Evolutionary conservation across 2,888 invertebrate species (phyloP), one percentile per base, ranked within the genome.

Genomic region (Pemphredon lugubris): DNA sequence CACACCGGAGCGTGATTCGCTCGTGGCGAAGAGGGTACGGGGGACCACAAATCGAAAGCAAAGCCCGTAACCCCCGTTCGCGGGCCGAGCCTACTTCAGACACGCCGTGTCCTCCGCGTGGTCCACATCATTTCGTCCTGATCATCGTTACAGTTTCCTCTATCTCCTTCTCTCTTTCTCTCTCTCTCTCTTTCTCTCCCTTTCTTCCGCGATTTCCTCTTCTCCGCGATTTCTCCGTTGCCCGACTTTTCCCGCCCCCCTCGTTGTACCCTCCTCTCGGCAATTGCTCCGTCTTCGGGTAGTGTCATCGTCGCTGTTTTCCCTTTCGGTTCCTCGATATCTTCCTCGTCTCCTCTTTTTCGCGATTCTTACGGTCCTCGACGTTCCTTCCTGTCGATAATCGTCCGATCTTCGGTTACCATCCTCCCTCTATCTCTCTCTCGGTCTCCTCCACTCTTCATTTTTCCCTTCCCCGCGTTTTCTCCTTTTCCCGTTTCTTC

Each of bases 81-180:
- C 77, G 51, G 42, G 51, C 70, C 76, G 70, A 74, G 69, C 64
- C 69, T 61, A 73, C 71, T 71, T 79, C 84, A 84, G 83, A 85
- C 77, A 75, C 81, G 77, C 80, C 78, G 80, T 82, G 83, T 86
- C 86, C 86, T 83, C 84, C 79, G 84, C 80, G 82, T 83, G 84
- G 81, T 83, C 82, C 85, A 77, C 83, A 82, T 84, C 83, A 73
- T 75, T 70, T 72, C 71, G 66, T 73, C 65, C 73, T 47, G 50
- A 39, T 37, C 57, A 34, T 60, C 53, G 37, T 44, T 32, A 54
- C 14, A 42, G 44, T 30, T 7, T 53, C 37, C 48, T n/a, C 44
- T 58, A 40, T 44, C 37, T 63, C 37, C 40, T 34, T 48, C 51
- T 39, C 50, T 18, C 20, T 20, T 11, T 21, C 65, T 16, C 34